Conservation (phyloP, 2,888 invertebrate genomes). For the Chesias legatella region DNA sequence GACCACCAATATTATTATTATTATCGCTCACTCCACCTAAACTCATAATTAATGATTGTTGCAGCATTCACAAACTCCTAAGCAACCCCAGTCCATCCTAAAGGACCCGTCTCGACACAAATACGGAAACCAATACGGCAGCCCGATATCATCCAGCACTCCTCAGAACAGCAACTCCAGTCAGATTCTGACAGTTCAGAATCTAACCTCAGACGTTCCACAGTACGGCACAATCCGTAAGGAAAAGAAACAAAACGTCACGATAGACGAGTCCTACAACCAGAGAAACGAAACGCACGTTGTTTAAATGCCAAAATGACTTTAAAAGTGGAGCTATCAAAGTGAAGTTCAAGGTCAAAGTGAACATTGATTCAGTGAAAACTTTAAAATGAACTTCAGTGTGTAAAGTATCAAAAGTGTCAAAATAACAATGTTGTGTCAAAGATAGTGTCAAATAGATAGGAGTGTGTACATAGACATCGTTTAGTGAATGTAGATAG, state of each 20-base stretch:
- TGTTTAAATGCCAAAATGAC: constrained; percentile 42
- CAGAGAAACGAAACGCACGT: constrained; percentile 71
- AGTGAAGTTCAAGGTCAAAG: constrained; percentile 3
- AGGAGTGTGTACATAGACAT: constrained; percentile 56
- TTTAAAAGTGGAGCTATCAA: constrained; percentile 26
- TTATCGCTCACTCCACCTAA: too few relatives aligned
- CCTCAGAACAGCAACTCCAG: constrained; percentile 66
- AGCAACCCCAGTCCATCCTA: constrained; percentile 82
- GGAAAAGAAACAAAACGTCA: constrained; percentile 75
- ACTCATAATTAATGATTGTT: constrained; percentile 40
- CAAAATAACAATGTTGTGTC: constrained; percentile 24
- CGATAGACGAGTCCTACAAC: constrained; percentile 70
- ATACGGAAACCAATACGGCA: constrained; percentile 76
- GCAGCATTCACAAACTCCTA: constrained; percentile 71
- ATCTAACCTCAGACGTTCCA: constrained; percentile 71
- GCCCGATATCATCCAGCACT: constrained; percentile 65
- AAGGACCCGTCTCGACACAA: constrained; percentile 83
- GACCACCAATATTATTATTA: too few relatives aligned
- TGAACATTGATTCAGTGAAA: not conserved
- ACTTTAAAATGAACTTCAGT: not conserved
- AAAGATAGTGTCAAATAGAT: constrained; percentile 27
- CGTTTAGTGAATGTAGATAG: constrained; percentile 71
- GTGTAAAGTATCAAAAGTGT: constrained; percentile 17
- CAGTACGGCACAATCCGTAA: constrained; percentile 77
- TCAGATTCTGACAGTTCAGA: constrained; percentile 82